These are phyloP conservation scores for Meloidogyne hapla DNA, from an alignment of 1,140 invertebrate species.

Conservation along the genomic window DNA sequence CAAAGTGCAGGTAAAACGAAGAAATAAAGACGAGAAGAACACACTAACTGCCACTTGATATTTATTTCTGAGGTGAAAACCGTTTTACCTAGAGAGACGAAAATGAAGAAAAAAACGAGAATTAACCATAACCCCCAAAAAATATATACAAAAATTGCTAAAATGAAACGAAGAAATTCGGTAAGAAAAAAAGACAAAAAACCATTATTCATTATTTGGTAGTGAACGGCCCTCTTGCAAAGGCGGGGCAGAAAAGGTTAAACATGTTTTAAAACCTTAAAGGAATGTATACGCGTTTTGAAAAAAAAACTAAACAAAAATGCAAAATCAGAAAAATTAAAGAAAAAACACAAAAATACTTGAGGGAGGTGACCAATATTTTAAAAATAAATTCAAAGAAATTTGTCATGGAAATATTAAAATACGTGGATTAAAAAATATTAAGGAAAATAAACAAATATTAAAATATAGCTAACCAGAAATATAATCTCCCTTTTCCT, in stretches of 20 bases:
- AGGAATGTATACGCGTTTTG: neutral
- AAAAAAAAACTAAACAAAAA: too few species aligned
- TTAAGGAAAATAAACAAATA: neutral
- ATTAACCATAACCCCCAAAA: neutral
- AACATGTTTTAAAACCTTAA: neutral
- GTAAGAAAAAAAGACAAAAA: neutral
- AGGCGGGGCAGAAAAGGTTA: neutral
- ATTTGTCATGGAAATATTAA: neutral
- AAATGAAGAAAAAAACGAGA: neutral
- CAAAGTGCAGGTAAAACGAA: neutral
- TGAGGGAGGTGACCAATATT: too few species aligned
- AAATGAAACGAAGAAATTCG: neutral
- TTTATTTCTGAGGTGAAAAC: neutral
- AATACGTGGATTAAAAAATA: neutral
- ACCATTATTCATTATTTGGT: too few species aligned
- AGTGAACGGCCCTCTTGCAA: neutral
- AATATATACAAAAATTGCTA: neutral
- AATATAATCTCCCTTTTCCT: neutral
- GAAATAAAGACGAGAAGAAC: neutral
- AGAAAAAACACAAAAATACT: too few species aligned
- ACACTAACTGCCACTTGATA: neutral
- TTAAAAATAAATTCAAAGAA: neutral
- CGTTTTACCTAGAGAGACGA: neutral
- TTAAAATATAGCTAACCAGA: neutral
- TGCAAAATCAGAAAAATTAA: neutral